Base-by-base conservation (phyloP, 2,888 invertebrate genomes). In the Drosophila testacea region DNA sequence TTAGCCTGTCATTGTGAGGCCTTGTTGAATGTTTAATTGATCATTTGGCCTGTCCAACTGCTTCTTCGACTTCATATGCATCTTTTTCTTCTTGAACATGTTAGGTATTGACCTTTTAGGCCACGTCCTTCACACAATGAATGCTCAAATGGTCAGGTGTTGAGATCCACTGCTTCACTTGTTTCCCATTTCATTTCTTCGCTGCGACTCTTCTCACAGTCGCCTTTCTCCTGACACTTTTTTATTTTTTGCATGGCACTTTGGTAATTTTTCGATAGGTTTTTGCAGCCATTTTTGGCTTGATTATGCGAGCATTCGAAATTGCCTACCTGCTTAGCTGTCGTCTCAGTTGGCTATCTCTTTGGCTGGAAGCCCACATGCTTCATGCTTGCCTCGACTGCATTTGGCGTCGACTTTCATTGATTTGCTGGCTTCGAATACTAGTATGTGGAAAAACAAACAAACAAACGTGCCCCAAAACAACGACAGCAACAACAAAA, bases 241-340 rank as follows among this genome's bases (percentile, higher is more conserved):
- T 11, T 6, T 6, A 3, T 7, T 28, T 69, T 69, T 77, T 61
- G 51, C 69, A 61, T 65, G 63, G 56, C 55, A 62, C 36, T 73
- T 65, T 65, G 64, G 56, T 70, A 52, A 61, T 67, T 62, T 76
- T 67, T 76, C 56, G 79, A 63, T 76, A 78, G 73, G 34, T 79
- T 79, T 54, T 80, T 54, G 72, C 67, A 54, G 75, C 81, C 74
- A 48, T 76, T 83, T 86, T 82, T 73, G 83, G 86, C 71, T 78
- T 81, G 83, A 83, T 87, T 84, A 76, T 84, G 87, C 82, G 82
- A 84, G 84, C 75, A 81, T 70, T 72, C 76, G 76, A 77, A 81
- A 71, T 77, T 77, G 54, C 56, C 76, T 66, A 38, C 36, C 61
- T 61, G 67, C 51, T 56, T 69, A 63, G 38, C 47, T 46, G 38